Percentiles rank a stretch among this genome's conserved stretches.
Conservation (phyloP, 2,113 vertebrate species). For the Bubo blakistoni region DNA sequence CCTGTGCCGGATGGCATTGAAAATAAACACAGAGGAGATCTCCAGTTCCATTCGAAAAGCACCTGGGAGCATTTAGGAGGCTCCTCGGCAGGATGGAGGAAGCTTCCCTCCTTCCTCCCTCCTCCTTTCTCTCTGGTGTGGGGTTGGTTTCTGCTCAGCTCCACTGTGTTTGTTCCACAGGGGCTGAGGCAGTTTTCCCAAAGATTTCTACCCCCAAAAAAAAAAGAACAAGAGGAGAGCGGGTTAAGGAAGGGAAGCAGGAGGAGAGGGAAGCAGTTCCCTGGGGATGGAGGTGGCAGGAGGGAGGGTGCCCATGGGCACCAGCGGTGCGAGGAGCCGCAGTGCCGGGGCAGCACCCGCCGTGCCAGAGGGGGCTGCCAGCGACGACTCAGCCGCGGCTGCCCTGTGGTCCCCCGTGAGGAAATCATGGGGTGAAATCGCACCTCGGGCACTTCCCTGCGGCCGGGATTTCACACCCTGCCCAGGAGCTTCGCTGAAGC, state of each 20-base stretch:
- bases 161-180: neutral
- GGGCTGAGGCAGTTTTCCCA: neutral
- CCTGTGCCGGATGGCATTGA: neutral
- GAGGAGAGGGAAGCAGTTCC: neutral
- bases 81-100: neutral
- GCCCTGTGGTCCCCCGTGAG: accelerated
- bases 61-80: neutral
- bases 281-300: neutral
- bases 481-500: accelerated
- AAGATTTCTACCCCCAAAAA: neutral
- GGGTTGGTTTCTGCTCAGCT: neutral
- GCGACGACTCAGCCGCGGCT: accelerated
- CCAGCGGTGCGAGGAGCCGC: neutral
- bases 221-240: neutral
- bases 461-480: neutral
- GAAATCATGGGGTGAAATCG: neutral
- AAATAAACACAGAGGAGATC: neutral
- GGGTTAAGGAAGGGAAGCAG: neutral
- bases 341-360: accelerated
- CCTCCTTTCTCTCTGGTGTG: neutral
- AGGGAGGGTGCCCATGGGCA: neutral
- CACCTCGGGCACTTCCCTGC: neutral
- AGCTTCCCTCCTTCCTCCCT: neutral
- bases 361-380: neutral
- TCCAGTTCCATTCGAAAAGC: neutral